Evolutionary conservation across 2,113 vertebrate genomes (phyloP).

Genomic region (Phaetusa simplex): DNA sequence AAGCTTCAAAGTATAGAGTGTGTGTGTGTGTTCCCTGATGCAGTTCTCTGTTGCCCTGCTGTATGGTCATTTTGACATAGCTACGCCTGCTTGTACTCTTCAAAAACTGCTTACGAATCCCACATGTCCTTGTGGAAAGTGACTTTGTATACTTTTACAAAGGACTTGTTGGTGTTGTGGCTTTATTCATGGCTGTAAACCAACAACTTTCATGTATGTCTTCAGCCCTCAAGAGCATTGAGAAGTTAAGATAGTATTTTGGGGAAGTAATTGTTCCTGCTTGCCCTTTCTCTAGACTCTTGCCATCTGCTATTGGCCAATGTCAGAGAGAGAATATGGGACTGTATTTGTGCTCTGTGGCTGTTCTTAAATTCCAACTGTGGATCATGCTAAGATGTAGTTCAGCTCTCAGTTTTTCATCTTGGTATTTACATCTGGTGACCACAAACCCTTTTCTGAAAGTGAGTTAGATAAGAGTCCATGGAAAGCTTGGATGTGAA

Average conservation of each 20-base stretch:
- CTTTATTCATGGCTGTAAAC: background rate
- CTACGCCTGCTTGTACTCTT: accelerated
- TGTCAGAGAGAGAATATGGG: background rate
- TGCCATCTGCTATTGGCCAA: background rate
- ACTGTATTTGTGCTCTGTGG: background rate
- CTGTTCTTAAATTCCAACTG: background rate
- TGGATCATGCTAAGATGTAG: background rate
- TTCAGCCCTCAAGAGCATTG: background rate
- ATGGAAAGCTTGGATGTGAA: background rate
- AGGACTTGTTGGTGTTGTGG: background rate
- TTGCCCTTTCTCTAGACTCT: background rate
- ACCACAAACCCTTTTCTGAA: background rate
- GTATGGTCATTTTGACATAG: background rate
- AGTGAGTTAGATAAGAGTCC: background rate
- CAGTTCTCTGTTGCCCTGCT: background rate
- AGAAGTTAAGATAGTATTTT: background rate
- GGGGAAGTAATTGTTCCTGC: background rate
- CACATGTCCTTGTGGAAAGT: background rate
- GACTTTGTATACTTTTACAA: background rate
- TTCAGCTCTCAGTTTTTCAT: background rate
- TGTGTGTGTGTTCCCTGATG: accelerated
- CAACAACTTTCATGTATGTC: background rate
- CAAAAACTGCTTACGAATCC: background rate
- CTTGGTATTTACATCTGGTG: background rate
- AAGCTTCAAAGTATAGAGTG: background rate